These are phyloP conservation scores for Chironomus riparius DNA, from an alignment of 2,888 invertebrate species.

Conservation along the genomic window DNA sequence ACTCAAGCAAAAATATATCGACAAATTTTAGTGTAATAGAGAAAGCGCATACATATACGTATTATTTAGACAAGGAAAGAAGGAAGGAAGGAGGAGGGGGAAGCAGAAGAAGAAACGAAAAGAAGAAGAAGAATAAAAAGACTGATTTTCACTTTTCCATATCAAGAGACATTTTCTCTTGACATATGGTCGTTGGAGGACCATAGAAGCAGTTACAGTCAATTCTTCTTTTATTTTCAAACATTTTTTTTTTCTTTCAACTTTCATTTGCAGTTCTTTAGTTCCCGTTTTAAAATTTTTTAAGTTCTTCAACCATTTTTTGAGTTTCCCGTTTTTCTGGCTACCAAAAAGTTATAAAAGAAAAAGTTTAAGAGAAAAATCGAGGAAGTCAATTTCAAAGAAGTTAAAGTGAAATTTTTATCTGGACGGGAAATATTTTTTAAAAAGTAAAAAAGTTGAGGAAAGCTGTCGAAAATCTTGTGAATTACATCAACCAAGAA, in stretches of 20 bases:
- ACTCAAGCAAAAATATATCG: neutral
- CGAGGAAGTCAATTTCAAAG: neutral
- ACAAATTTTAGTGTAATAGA: neutral
- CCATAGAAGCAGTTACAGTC: neutral
- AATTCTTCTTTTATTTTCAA: slow-evolving; percentile 1
- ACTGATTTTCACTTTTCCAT: neutral
- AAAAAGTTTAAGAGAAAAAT: neutral
- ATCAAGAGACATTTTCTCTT: neutral
- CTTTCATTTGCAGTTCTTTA: slow-evolving; percentile 20
- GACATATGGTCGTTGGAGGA: slow-evolving; percentile 18
- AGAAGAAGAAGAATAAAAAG: slow-evolving; percentile 12
- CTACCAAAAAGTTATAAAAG: neutral
- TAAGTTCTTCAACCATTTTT: slow-evolving; percentile 17
- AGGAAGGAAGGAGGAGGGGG: no score
- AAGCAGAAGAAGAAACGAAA: no score
- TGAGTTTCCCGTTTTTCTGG: slow-evolving; percentile 13
- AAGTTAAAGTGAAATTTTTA: neutral
- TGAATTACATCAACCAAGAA: neutral
- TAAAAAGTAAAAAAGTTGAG: neutral
- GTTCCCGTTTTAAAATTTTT: slow-evolving; percentile 24
- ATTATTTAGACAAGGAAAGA: no score
- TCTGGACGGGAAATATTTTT: neutral
- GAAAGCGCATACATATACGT: no score
- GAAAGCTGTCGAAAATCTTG: neutral
- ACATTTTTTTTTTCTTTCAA: neutral